Evolutionary conservation across 2,113 vertebrate genomes (phyloP).

Genomic region (Percopsis transmontana): DNA sequence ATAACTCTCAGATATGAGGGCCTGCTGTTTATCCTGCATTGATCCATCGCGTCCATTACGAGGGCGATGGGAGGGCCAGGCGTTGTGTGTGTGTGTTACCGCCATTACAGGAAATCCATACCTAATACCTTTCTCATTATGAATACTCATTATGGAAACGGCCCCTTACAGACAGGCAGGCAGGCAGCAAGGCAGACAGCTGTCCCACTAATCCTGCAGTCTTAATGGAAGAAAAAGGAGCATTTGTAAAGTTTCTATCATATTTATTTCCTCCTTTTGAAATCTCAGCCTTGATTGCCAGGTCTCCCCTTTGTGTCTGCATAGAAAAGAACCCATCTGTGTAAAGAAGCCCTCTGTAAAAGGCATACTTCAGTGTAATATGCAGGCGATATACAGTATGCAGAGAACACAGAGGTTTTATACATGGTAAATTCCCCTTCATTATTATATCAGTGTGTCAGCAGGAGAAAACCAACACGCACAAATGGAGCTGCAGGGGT

Average conservation of each 20-base stretch:
- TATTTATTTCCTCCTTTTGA: no score
- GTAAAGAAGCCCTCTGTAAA: neutral
- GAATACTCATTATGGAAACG: conserved; percentile 46
- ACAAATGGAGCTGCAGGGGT: conserved; percentile 17
- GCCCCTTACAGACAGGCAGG: conserved; percentile 48
- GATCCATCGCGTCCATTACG: conserved; percentile 54
- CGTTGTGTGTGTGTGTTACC: conserved; percentile 43
- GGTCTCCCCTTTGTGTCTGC: neutral
- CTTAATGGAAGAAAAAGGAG: neutral
- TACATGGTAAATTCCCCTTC: neutral
- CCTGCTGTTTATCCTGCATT: conserved; percentile 68
- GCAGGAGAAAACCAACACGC: conserved; percentile 1
- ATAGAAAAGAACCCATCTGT: neutral
- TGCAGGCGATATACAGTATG: neutral
- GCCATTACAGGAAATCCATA: conserved; percentile 78
- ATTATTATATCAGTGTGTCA: neutral
- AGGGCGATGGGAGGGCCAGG: conserved; percentile 35
- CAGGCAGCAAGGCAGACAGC: neutral
- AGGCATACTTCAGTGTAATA: neutral
- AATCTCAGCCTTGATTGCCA: no score
- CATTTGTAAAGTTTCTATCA: no score
- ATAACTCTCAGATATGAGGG: conserved; percentile 54
- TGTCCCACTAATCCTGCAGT: neutral
- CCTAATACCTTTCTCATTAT: conserved; percentile 63
- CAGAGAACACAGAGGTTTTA: neutral